phyloP scores from a whole-genome alignment of 2,888 invertebrate species.

The Heliothis peltigera region DNA sequence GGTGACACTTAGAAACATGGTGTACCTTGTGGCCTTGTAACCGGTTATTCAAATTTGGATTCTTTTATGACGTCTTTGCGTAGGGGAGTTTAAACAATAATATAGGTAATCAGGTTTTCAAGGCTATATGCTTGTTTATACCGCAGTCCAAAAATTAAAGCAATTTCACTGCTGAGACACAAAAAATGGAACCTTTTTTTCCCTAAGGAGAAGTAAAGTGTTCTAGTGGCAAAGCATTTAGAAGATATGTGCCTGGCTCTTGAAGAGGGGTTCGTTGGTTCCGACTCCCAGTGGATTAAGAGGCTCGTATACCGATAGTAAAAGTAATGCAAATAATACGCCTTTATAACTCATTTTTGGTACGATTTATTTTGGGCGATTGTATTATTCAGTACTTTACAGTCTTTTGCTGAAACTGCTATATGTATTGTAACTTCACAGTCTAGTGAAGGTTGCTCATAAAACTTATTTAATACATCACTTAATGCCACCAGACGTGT shows the following conservation, averaged over 20 bases:
- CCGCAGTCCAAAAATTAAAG: slow-evolving; percentile 22
- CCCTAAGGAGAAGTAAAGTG: slow-evolving; percentile 50
- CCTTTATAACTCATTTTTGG: neutral
- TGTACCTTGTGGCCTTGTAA: slow-evolving; percentile 25
- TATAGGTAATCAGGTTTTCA: slow-evolving; percentile 34
- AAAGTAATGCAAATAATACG: neutral
- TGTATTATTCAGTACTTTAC: slow-evolving; percentile 1
- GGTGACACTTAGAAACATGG: slow-evolving; percentile 4
- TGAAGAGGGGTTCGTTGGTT: slow-evolving; percentile 42
- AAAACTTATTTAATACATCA: slow-evolving; percentile 10
- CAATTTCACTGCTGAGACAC: slow-evolving; percentile 30
- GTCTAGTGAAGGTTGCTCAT: slow-evolving; percentile 22
- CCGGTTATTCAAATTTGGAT: slow-evolving; percentile 45
- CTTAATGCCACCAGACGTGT: slow-evolving; percentile 14
- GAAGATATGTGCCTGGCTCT: slow-evolving; percentile 30
- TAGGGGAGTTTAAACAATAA: slow-evolving; percentile 23
- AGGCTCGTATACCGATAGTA: slow-evolving; percentile 7
- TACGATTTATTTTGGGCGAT: too few species aligned
- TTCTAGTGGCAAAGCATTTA: slow-evolving; percentile 33
- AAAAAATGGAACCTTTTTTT: slow-evolving; percentile 45
- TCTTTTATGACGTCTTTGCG: slow-evolving; percentile 45
- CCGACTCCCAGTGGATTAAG: slow-evolving; percentile 32
- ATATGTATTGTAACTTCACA: slow-evolving; percentile 15
- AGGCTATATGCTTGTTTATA: slow-evolving; percentile 20
- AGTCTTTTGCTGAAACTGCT: neutral